A percentile compares a stretch with the other conserved stretches of the same genome.
phyloP scores from a whole-genome alignment of 2,113 vertebrate species.

The Hemicordylus capensis region DNA sequence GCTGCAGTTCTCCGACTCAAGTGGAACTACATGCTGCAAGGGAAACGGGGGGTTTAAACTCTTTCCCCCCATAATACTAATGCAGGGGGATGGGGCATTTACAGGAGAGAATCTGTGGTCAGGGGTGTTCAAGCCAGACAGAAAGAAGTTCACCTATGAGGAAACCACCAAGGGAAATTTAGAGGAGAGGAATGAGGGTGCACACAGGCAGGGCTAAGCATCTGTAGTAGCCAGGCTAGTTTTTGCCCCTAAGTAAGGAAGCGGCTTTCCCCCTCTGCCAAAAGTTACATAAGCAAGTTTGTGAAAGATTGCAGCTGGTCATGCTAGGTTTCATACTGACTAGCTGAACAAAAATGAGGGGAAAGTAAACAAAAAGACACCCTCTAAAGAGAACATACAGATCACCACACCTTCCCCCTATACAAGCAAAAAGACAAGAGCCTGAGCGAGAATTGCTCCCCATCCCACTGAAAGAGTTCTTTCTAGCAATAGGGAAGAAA shows the following conservation, averaged over 20 bases:
- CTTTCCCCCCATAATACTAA: background rate
- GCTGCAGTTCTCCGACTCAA: background rate
- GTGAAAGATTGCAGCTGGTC: background rate
- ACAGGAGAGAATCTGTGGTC: background rate
- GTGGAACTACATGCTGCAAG: background rate
- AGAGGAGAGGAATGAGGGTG: background rate
- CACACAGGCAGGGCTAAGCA: too few species aligned
- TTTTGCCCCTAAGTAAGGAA: constrained; percentile 9
- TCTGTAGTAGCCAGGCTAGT: background rate
- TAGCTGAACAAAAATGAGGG: background rate
- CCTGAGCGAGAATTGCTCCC: background rate
- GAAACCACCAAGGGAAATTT: background rate
- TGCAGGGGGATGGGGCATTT: background rate
- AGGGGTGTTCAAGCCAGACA: background rate
- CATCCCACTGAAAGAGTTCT: background rate
- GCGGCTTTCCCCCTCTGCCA: background rate
- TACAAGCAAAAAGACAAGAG: background rate
- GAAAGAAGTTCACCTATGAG: background rate
- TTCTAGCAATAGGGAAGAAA: background rate
- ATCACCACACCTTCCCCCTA: background rate
- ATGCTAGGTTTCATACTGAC: background rate
- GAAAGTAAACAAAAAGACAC: background rate
- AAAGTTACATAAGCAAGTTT: background rate
- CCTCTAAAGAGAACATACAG: background rate
- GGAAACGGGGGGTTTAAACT: background rate